Percentiles rank a stretch among this genome's conserved stretches.
Evolutionary conservation across 1,140 invertebrate genomes (phyloP).

Genomic region (Ostrea denselamellosa): DNA sequence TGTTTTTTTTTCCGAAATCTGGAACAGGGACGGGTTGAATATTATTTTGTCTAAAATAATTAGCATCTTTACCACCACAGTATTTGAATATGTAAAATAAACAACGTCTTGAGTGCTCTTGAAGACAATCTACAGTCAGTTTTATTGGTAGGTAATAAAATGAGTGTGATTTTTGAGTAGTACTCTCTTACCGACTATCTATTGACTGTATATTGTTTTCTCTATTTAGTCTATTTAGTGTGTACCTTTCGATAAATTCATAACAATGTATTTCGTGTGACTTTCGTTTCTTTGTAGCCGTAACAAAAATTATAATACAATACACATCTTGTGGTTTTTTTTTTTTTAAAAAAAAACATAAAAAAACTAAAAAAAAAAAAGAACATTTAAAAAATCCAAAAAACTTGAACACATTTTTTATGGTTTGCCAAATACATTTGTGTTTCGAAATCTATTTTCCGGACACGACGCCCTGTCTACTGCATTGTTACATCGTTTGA

Average conservation of each 20-base stretch:
- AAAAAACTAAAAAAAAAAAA: no score
- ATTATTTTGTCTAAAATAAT: constrained; percentile 30
- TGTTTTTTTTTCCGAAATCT: constrained; percentile 30
- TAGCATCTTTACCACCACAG: constrained; percentile 42
- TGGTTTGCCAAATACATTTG: constrained; percentile 23
- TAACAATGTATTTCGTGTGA: constrained; percentile 36
- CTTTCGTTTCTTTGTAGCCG: background rate
- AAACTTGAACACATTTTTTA: background rate
- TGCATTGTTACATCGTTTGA: background rate
- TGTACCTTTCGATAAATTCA: constrained; percentile 34
- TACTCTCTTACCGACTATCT: background rate
- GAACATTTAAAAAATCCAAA: background rate
- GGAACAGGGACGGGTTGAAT: constrained; percentile 38
- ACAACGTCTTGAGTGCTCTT: constrained; percentile 37
- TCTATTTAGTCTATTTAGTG: constrained; percentile 26
- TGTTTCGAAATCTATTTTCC: background rate
- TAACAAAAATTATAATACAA: constrained; percentile 28
- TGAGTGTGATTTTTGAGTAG: background rate
- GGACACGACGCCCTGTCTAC: background rate
- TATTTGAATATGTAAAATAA: constrained; percentile 42
- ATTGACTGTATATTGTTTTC: constrained; percentile 4
- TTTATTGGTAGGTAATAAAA: background rate
- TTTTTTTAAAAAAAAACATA: background rate
- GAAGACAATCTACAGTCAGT: constrained; percentile 6
- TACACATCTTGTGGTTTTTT: background rate